A percentile compares a stretch with the other conserved stretches of the same genome.
These are phyloP conservation scores for Biston betularia DNA, from an alignment of 2,888 invertebrate genomes.

Conservation along the genomic window DNA sequence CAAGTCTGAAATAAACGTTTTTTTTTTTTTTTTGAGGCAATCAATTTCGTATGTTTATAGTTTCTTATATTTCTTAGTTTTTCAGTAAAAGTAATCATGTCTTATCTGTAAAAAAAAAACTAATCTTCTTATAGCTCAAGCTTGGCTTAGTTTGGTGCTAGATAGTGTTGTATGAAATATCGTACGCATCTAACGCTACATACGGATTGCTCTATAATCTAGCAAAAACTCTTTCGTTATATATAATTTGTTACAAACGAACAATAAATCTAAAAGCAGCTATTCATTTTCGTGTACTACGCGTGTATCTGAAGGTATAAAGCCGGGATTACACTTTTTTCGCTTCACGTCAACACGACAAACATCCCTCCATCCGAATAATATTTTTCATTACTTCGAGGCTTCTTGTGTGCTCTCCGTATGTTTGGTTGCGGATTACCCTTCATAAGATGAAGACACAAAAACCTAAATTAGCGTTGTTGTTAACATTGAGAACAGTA, in stretches of 20 bases:
- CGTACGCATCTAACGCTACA: too few species aligned
- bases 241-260: slow-evolving; percentile 14
- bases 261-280: slow-evolving; percentile 20
- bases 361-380: slow-evolving; percentile 30
- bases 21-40: too few species aligned
- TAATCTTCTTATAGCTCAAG: too few species aligned
- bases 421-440: slow-evolving; percentile 29
- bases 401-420: slow-evolving; percentile 13
- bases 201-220: too few species aligned
- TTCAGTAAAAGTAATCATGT: too few species aligned
- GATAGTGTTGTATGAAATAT: too few species aligned
- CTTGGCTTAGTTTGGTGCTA: too few species aligned
- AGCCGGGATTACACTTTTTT: slow-evolving; percentile 27
- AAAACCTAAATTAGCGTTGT: slow-evolving; percentile 11
- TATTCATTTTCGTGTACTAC: slow-evolving; percentile 19
- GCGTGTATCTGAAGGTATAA: slow-evolving; percentile 15
- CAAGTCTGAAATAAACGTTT: too few species aligned
- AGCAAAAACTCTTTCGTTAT: slow-evolving; percentile 9
- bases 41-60: too few species aligned
- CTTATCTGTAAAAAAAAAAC: too few species aligned
- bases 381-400: slow-evolving; percentile 33
- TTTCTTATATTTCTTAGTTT: too few species aligned
- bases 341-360: slow-evolving; percentile 26
- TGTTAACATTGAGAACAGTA: background rate
- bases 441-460: slow-evolving; percentile 8